phyloP scores from a whole-genome alignment of 2,888 invertebrate species.

The Bombylius discolor region DNA sequence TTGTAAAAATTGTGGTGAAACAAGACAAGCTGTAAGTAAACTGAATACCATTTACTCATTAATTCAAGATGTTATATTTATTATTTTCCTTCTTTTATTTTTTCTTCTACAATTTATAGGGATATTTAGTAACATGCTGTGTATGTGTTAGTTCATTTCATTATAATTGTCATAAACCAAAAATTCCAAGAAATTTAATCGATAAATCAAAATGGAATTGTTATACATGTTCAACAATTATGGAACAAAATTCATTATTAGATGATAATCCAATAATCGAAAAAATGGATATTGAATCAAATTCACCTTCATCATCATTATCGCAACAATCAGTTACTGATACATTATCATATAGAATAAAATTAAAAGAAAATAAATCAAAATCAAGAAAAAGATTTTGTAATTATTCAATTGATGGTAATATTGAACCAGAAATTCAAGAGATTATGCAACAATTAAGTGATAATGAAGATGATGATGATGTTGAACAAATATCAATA shows the following conservation, averaged over 20 bases:
- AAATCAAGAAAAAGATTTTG: too few species aligned
- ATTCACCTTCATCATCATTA: not conserved
- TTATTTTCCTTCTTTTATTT: not conserved
- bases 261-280: not conserved
- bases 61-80: not conserved
- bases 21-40: constrained; percentile 52
- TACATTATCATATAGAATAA: too few species aligned
- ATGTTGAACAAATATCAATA: too few species aligned
- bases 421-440: not conserved
- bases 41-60: not conserved
- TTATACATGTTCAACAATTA: constrained; percentile 42
- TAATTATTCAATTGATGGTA: not conserved
- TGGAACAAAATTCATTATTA: not conserved
- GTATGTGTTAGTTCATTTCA: constrained; percentile 79
- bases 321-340: too few species aligned
- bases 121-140: constrained; percentile 62
- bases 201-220: constrained; percentile 59
- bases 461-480: too few species aligned
- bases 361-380: too few species aligned
- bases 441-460: too few species aligned
- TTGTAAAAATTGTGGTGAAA: constrained; percentile 69
- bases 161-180: constrained; percentile 63
- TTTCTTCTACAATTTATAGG: constrained; percentile 36
- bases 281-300: not conserved
- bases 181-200: constrained; percentile 44